Evolutionary conservation across 2,888 invertebrate species (phyloP), one percentile per base, ranked within the genome.

Genomic region (Pollenia labialis): DNA sequence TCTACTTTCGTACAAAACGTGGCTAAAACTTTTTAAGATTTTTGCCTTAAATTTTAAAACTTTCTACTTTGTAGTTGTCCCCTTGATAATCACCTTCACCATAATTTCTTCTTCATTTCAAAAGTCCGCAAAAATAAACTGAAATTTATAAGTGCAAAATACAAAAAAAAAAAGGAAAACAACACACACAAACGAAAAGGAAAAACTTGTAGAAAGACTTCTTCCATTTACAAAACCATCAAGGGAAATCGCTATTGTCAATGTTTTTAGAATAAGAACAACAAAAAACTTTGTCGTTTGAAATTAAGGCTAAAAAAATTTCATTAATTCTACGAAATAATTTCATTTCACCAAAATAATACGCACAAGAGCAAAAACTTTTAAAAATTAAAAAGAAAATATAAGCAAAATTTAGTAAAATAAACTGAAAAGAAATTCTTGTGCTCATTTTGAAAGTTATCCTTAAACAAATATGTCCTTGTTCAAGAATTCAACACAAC

Each of bases 261-360:
- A 71, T 86, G 40, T 64, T 64, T 77, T 32, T 52, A 71, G 32
- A 75, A n/a, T 64, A 58, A 58, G 48, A 68, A 77, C 68, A 85
- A 69, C 52, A 79, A 54, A 23, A 23, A 82, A 85, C 68, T 79
- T 82, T 85, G 82, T 69, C 62, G 7, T 75, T 77, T 48, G 44
- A 82, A 79, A 85, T 82, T 85, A 85, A 85, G 85, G 82, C 79
- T 85, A 85, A 79, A 75, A 66, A 50, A 79, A 68, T 85, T 62
- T 23, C 16, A 52, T 76, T n/a, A n/a, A 52, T 32, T 32, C 42
- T 14, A 62, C 42, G 64, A 32, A 32, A 18, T 2, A 52, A 74
- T 79, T 84, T 84, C 58, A 66, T 79, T 74, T 74, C 66, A 79
- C 58, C 60, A 52, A 58, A 11, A 66, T 40, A 10, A 62, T 23